Base-by-base conservation (phyloP, 2,113 vertebrate species). In the Crocuta crocuta region DNA sequence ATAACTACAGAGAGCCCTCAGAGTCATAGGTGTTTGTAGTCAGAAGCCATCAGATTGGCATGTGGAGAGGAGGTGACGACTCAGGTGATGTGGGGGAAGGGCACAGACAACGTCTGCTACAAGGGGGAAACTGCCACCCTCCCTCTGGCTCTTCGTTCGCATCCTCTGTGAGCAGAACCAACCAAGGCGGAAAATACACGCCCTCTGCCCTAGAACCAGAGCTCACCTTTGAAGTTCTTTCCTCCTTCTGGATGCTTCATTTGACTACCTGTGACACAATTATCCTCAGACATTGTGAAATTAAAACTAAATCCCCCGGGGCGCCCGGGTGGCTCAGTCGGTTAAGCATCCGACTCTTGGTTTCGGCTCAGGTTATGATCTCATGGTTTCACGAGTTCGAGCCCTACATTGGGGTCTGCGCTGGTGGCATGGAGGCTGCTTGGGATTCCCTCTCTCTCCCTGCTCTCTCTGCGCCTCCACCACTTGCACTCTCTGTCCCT, bases 61-160 rank as follows among this genome's bases (percentile, higher is more conserved):
- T 11, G 23, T 24, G n/a, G 26, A 48, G 63, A 81, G 91, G 66
- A 15, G 45, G 45, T 53, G 33, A 13, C 12, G 45, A 43, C 43
- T 33, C 48, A 73, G n/a, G 33, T 1, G 11, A 33, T 7, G 0
- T 1, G 35, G 55, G 71, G 45, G 21, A 23, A 58, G 3, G 55
- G 0, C 7, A n/a, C 10, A 2, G 8, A 16, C 2, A n/a, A 45
- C 43, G 11, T 53, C 16, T 61, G 19, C 16, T 66, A 4, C 23
- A 19, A 68, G 31, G 21, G 12, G 53, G 17, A 73, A 93, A 31
- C 7, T 33, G 0, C 9, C 35, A 33, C 19, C 3, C 4, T 63
- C 39, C 84, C 61, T 63, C 84, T 58, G 5, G 35, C 7, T 26
- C 39, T 39, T 39, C 39, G 39, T 39, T 65, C 13, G 26, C 71